Conservation (phyloP, 2,797 vertebrate species). For the Amphiprion clarkii region DNA sequence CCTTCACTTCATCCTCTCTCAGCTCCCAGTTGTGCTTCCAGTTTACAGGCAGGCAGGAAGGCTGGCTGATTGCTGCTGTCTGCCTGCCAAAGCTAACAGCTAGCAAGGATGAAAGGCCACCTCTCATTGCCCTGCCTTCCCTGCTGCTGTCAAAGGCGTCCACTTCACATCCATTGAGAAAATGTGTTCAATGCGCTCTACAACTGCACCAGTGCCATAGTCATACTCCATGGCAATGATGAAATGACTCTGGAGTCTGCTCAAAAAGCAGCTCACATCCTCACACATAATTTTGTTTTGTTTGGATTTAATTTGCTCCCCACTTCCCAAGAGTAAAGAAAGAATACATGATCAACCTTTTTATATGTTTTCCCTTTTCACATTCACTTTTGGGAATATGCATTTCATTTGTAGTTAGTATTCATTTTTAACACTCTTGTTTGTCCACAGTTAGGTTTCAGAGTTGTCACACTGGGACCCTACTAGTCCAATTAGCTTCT, state of each 20-base stretch:
- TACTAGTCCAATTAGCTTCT: background rate
- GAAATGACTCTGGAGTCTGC: constrained; percentile 20
- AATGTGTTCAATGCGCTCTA: constrained; percentile 41
- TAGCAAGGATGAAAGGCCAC: constrained; percentile 73
- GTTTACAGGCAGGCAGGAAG: constrained; percentile 60
- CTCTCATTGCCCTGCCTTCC: constrained; percentile 68
- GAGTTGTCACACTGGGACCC: background rate
- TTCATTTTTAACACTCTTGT: background rate
- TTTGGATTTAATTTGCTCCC: constrained; percentile 8
- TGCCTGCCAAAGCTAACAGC: constrained; percentile 78
- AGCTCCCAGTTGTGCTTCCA: constrained; percentile 45
- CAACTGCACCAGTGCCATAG: constrained; percentile 20
- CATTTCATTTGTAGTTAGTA: background rate
- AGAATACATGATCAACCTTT: background rate
- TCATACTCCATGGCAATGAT: constrained; percentile 19
- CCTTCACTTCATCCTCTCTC: constrained; percentile 22
- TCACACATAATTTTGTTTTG: background rate
- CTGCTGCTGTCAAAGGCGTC: constrained; percentile 54
- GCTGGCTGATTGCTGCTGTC: constrained; percentile 53
- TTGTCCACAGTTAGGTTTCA: background rate
- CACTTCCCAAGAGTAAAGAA: background rate
- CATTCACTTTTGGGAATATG: background rate
- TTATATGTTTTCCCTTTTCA: background rate
- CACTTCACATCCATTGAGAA: constrained; percentile 68
- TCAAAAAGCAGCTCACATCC: constrained; percentile 5